These are phyloP conservation scores for Pholis gunnellus DNA, from an alignment of 2,113 vertebrate species.

Conservation along the genomic window DNA sequence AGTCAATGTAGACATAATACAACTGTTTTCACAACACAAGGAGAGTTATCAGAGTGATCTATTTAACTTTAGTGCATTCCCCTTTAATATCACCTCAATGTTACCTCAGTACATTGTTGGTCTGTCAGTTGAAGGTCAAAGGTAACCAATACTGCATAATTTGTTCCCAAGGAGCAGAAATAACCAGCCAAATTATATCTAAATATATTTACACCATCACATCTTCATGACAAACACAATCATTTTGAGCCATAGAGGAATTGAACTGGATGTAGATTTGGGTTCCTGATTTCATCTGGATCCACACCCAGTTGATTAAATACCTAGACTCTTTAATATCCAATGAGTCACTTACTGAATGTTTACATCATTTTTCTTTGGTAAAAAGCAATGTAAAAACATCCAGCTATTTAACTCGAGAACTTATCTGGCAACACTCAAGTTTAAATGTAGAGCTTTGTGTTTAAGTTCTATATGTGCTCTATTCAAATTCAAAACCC, in stretches of 20 bases:
- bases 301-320: neutral
- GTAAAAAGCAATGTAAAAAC: neutral
- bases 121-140: neutral
- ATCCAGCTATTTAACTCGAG: neutral
- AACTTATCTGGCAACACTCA: neutral
- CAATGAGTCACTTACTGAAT: neutral
- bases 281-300: constrained; percentile 1
- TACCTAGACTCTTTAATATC: neutral
- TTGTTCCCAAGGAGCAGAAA: neutral
- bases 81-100: too few species aligned
- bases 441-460: neutral
- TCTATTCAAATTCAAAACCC: constrained; percentile 1
- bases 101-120: too few species aligned
- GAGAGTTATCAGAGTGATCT: too few species aligned
- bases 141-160: neutral
- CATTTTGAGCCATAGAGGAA: neutral
- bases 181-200: neutral
- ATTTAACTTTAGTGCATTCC: too few species aligned
- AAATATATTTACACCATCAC: neutral
- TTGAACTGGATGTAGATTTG: neutral
- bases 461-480: neutral
- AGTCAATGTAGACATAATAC: neutral
- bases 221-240: neutral
- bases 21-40: neutral
- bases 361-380: neutral